Evolutionary conservation across 2,113 vertebrate genomes (phyloP).

Genomic region (Willisornis vidua): DNA sequence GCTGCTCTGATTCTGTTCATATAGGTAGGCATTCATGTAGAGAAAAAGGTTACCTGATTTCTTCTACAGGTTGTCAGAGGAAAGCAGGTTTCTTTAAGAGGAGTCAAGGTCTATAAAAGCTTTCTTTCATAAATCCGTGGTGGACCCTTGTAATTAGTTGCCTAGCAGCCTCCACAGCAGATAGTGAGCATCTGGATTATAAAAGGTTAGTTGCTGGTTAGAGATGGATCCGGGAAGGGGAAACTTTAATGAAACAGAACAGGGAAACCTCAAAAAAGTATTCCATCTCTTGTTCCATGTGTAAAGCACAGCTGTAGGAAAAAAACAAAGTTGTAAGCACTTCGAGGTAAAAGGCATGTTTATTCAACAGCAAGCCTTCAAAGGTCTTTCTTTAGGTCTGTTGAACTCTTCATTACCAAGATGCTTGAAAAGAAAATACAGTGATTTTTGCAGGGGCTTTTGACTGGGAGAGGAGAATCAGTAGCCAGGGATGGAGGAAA

Average conservation of each 20-base stretch:
- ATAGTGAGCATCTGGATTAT: neutral
- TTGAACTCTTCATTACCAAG: neutral
- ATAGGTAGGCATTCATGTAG: neutral
- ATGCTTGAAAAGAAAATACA: neutral
- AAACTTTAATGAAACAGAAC: neutral
- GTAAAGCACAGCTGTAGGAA: neutral
- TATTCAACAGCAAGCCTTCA: neutral
- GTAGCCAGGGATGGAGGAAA: neutral
- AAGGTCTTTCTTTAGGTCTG: neutral
- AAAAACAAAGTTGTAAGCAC: neutral
- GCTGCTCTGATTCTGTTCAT: neutral
- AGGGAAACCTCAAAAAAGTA: neutral
- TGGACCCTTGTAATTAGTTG: neutral
- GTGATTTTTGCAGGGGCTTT: neutral
- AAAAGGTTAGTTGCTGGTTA: neutral
- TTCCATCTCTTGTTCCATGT: neutral
- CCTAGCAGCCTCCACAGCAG: neutral
- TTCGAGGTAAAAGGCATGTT: neutral
- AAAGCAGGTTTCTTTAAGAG: neutral
- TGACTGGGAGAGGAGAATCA: neutral
- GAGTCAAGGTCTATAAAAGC: neutral
- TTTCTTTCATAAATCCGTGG: neutral
- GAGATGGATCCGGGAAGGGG: neutral
- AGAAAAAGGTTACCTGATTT: neutral
- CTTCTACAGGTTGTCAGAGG: neutral